phyloP scores from a whole-genome alignment of 2,888 invertebrate species.

The Drosophila colorata region DNA sequence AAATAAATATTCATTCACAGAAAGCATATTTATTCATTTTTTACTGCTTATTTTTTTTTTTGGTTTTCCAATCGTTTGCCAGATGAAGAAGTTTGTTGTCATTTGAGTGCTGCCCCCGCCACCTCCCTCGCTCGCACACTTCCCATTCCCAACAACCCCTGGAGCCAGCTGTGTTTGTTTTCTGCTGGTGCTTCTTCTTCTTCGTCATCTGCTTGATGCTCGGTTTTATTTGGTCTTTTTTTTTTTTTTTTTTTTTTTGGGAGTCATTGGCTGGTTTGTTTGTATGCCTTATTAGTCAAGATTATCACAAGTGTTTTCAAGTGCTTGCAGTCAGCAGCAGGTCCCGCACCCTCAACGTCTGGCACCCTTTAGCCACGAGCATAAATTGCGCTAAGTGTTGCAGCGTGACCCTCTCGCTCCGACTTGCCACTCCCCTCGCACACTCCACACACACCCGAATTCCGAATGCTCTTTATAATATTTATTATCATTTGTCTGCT shows the following conservation, averaged over 20 bases:
- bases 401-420: conserved; percentile 49
- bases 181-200: conserved; percentile 13
- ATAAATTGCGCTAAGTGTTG: conserved; percentile 62
- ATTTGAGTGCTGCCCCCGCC: neutral
- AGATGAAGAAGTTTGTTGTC: conserved; percentile 11
- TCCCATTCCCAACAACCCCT: neutral
- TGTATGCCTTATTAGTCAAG: conserved; percentile 78
- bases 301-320: conserved; percentile 79
- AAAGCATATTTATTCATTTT: too few species aligned
- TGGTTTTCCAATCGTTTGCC: neutral
- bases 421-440: conserved; percentile 3
- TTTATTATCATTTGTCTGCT: conserved; percentile 76
- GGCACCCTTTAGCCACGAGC: conserved; percentile 7
- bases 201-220: conserved; percentile 21
- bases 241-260: conserved; percentile 22
- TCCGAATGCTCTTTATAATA: conserved; percentile 47
- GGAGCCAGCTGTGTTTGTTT: conserved; percentile 68
- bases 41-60: too few species aligned
- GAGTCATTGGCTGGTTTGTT: conserved; percentile 54
- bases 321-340: conserved; percentile 38
- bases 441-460: conserved; percentile 1
- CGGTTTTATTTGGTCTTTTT: conserved; percentile 11
- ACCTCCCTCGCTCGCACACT: too few species aligned
- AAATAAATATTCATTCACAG: too few species aligned
- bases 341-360: neutral